Evolutionary conservation across 2,797 vertebrate species (phyloP).

Genomic region (Sebastes taczanowskii): DNA sequence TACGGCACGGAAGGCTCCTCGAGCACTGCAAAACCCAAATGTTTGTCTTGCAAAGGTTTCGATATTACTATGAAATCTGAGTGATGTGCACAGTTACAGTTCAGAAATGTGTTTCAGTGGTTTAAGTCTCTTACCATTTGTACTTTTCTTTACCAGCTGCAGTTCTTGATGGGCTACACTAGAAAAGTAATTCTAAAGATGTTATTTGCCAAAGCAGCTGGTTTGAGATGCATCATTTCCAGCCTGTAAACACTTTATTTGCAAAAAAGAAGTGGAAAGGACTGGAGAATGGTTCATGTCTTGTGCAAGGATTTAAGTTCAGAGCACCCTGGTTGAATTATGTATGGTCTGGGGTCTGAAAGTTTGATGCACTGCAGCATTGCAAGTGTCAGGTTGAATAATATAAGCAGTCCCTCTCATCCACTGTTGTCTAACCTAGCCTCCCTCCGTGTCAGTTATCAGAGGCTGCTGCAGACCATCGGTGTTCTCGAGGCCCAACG

Average conservation of each 20-base stretch:
- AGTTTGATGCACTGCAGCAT: conserved; percentile 64
- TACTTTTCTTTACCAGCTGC: background rate
- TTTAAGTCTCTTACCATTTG: background rate
- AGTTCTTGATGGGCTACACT: background rate
- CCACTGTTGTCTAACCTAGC: conserved; percentile 41
- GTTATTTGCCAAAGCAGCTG: background rate
- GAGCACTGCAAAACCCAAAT: conserved; percentile 1
- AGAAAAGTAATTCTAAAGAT: background rate
- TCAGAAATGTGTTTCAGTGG: background rate
- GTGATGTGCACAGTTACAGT: background rate
- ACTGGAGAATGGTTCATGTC: background rate
- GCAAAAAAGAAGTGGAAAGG: conserved; percentile 14
- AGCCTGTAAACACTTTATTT: conserved; percentile 2
- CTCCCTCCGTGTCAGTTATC: conserved; percentile 87
- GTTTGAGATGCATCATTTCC: background rate
- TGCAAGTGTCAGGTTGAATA: conserved; percentile 63
- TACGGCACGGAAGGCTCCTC: conserved; percentile 13
- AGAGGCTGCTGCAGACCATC: conserved; percentile 99
- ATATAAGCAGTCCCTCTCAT: conserved; percentile 52
- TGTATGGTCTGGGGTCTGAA: conserved; percentile 47
- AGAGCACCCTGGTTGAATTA: conserved; percentile 49
- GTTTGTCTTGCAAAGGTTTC: conserved; percentile 32
- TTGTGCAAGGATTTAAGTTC: conserved; percentile 33
- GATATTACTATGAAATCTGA: conserved; percentile 13
- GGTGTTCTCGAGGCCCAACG: conserved; percentile 97